Evolutionary conservation across 1,140 invertebrate genomes (phyloP), one percentile per base, ranked within the genome.

Genomic region (Notospermus geniculatus): DNA sequence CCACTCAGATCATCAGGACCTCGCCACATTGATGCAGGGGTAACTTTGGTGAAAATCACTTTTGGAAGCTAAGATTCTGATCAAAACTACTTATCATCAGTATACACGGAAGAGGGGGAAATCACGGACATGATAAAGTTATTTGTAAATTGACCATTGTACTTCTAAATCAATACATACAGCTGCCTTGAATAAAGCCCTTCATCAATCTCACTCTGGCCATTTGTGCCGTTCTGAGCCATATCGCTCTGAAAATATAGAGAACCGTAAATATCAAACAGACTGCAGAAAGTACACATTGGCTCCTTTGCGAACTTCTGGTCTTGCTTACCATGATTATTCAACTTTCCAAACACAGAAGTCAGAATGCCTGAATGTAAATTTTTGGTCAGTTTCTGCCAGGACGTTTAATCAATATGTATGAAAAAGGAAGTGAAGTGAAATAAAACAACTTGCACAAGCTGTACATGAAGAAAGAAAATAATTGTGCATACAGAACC

Each of bases 181-280:
- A 98, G 85, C 84, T 98, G 95, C 71, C 95, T 86, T 1, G 94
- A 97, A 82, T 98, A 98, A 15, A 98, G 86, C 66, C 91, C 89
- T 82, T 98, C 95, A 86, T 98, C 95, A 81, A 98, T 98, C 41
- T 83, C 68, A 28, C 66, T 62, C 30, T 65, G 53, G 9, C 62
- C 60, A 59, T 65, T 66, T 45, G 71, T 69, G 13, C 63, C 67
- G 71, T 76, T 76, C 61, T 67, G 71, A 17, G 69, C 70, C 70
- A 72, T 75, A 19, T 69, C 65, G 55, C 55, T 59, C 75, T 77
- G 65, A 39, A 71, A 68, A 23, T 22, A 36, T 36, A 36, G 5
- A 36, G 4, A 36, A 15, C 32, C 15, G 32, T 36, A 36, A 36
- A 36, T 36, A 36, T 36, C 15, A 36, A 36, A 36, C 32, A n/a